Base-by-base conservation (phyloP, 2,113 vertebrate species). In the Sula dactylatra region DNA sequence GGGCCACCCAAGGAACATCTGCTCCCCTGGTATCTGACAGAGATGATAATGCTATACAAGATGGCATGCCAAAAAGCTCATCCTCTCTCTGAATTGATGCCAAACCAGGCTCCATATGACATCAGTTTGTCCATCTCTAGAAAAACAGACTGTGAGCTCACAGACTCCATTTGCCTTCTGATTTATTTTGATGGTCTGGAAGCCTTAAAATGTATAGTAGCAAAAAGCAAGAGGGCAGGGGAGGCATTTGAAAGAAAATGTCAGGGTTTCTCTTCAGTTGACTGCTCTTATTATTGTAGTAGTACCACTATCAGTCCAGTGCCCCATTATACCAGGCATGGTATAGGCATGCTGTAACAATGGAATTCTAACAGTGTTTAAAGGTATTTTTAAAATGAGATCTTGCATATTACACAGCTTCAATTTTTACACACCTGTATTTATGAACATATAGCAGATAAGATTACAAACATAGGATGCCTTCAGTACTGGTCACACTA, bases 1-100 rank as follows among this genome's bases (percentile, higher is more conserved):
- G 84, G 96, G 97, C 97, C 95, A 98, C 88, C 67, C 87, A 86
- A 88, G 73, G 92, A 98, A 97, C 97, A 98, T 97, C 97, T 98
- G 98, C 86, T 98, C 90, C 89, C 89, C 82, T 86, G 70, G 92
- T 96, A 96, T 50, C 95, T 34, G 40, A 96, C 94, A 95, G 94
- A 92, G 88, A 95, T 25, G 93, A 91, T 73, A 94, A 93, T 38
- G 61, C 74, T 78, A 47, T 21, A 92, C 87, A 95, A 71, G 89
- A 77, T 3, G 42, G 92, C 83, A 78, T 71, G 96, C 97, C 97
- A 96, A 96, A 97, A 95, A 65, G 73, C 78, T 97, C 88, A 70
- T 96, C 95, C 86, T 96, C 97, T 95, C 94, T 90, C 76, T 54
- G 88, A 97, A 26, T 3, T 59, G 71, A 78, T 93, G 96, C 97